Evolutionary conservation across 2,888 invertebrate species (phyloP), one percentile per base, ranked within the genome.

Genomic region (Druceiella hillmani): DNA sequence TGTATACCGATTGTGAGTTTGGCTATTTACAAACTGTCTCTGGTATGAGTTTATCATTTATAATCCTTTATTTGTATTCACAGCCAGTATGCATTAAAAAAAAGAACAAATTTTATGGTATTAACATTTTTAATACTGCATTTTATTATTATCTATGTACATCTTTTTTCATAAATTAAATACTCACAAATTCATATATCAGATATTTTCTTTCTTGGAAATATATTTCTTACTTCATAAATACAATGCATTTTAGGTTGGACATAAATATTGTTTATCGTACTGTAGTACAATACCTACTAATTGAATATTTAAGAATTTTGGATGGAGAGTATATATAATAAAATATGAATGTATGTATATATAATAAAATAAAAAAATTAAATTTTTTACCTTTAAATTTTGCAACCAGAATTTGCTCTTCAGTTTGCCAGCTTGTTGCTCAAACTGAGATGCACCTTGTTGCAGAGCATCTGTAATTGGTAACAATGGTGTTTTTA

Each of bases 341-440:
- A n/a, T n/a, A n/a, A n/a, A n/a, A n/a, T n/a, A n/a, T 14, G 17
- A 40, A 9, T 27, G 9, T 3, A 43, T 6, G 2, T 45, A 27
- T 27, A n/a, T 27, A 6, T 5, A 15, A n/a, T n/a, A n/a, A 11
- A 11, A 9, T 13, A 30, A 13, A 30, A 13, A 5, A 11, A 30
- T 30, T 13, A 30, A 11, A 30, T 13, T 13, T 11, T 4, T 50
- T 61, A 82, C 83, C 81, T 95, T 95, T 64, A 94, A 75, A 71
- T 97, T 95, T 72, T 95, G 93, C 81, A 93, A 86, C 95, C 95
- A 97, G 64, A 90, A 94, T 75, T 95, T 95, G 68, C 92, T 80
- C 75, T 95, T 95, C 64, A 95, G 76, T 74, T 94, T 94, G 44
- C 94, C 94, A 49, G 95, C 94, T 61, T 93, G 92, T 54, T 94